Evolutionary conservation across 2,113 vertebrate genomes (phyloP).

Genomic region (Opisthocomus hoazin): DNA sequence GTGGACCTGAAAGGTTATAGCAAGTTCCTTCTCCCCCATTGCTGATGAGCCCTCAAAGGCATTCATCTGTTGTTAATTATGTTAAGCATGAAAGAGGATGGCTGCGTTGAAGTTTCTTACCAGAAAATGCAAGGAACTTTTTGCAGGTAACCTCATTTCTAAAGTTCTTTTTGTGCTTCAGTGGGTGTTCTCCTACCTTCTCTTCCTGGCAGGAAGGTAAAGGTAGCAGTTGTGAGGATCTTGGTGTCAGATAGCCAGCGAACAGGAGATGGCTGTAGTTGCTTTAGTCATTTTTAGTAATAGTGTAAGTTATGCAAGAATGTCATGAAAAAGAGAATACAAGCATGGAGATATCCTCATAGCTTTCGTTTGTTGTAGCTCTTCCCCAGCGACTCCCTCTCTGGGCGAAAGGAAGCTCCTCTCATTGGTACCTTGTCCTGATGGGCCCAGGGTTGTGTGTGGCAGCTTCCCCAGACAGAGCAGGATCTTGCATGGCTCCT

Average conservation of each 20-base stretch:
- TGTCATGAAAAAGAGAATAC: not conserved
- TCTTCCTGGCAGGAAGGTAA: not conserved
- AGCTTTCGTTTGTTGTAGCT: not conserved
- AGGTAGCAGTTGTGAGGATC: not conserved
- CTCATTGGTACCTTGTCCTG: not conserved
- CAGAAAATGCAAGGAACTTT: not conserved
- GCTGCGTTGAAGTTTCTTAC: not conserved
- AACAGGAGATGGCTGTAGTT: not conserved
- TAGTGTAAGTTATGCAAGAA: not conserved
- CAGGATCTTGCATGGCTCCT: not conserved
- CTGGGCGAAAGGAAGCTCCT: not conserved
- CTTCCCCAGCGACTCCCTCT: not conserved
- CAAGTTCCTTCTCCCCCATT: not conserved
- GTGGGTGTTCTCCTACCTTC: not conserved
- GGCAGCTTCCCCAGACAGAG: not conserved
- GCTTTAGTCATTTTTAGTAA: not conserved
- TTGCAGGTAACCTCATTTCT: not conserved
- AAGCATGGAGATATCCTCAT: not conserved
- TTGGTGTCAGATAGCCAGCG: not conserved
- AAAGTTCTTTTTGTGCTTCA: not conserved
- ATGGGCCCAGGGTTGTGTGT: not conserved
- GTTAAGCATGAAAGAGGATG: not conserved
- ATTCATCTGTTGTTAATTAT: not conserved
- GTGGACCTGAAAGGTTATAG: not conserved
- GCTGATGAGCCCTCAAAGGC: not conserved